Percentiles rank a stretch among this genome's conserved stretches.
phyloP scores from a whole-genome alignment of 2,797 vertebrate species.

The Enteromius thamalakanensis region DNA sequence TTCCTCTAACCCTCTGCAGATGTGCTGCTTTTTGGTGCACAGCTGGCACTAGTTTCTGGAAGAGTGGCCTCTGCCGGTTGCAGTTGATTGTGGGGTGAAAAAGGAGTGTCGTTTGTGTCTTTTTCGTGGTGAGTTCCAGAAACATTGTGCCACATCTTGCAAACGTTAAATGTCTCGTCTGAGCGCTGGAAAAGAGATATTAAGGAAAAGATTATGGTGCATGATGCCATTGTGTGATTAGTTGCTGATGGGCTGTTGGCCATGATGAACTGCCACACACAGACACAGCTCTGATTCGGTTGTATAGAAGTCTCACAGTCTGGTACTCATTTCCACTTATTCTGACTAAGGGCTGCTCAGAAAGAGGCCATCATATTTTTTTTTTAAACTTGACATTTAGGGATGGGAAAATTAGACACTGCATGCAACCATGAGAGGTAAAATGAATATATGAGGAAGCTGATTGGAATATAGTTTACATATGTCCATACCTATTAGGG shows the following conservation, averaged over 20 bases:
- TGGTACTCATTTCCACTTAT: not conserved
- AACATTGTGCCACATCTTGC: constrained; percentile 32
- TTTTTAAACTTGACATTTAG: not conserved
- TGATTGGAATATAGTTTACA: not conserved
- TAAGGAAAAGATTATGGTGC: constrained; percentile 22
- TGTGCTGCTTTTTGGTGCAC: constrained; percentile 48
- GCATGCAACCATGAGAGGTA: not conserved
- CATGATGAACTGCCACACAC: constrained; percentile 15
- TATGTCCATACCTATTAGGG: not conserved
- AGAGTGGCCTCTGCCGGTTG: constrained; percentile 32
- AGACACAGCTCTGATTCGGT: not conserved
- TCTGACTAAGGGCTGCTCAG: not conserved
- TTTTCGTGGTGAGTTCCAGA: constrained; percentile 7
- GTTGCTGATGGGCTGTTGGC: constrained; percentile 32
- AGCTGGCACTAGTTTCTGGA: constrained; percentile 50
- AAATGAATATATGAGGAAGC: not conserved
- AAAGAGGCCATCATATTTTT: not conserved
- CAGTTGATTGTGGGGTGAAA: constrained; percentile 36
- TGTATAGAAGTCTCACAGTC: not conserved
- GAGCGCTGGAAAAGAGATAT: constrained; percentile 18
- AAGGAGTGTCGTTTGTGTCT: constrained; percentile 9
- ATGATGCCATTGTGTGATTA: constrained; percentile 36
- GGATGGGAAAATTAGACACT: not conserved
- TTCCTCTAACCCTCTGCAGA: constrained; percentile 48
- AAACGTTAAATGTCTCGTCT: constrained; percentile 5